Evolutionary conservation across 2,797 vertebrate species (phyloP), one percentile per base, ranked within the genome.

Genomic region (Gymnopithys bicolor): DNA sequence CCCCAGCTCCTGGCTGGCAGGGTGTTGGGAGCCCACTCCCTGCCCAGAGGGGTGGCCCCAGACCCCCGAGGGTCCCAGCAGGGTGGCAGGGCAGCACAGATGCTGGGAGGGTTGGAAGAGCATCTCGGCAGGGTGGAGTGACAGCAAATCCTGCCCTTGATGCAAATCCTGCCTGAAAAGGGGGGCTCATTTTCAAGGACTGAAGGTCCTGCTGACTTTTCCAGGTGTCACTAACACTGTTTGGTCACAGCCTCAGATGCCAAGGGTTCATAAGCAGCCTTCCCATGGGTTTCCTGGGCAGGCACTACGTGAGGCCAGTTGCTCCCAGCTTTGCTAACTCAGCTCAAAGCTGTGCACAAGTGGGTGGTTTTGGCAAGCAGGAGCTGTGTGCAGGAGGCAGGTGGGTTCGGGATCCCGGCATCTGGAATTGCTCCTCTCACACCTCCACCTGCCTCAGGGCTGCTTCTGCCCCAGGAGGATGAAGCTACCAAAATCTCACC

Each of bases 241-340:
- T 27, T 13, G 21, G 56, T 21, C 35, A 13, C 3, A 0, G 27
- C 19, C 62, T 43, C 5, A 2, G 25, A 4, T 3, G 7, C 64
- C 33, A 2, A 37, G 27, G 18, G 49, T 63, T 55, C 53, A 0
- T 1, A 5, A 53, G 24, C 39, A 4, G 35, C 3, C 0, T 13
- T 82, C 7, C 63, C 33, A 0, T 0, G 48, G 45, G 48, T 17
- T 59, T 52, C 21, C 7, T 46, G 15, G 63, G 84, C 63, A 41
- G 59, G 45, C 4, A 0, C 8, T 16, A 15, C 41, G 5, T 0
- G 0, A 24, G 23, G 73, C 46, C 0, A 0, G 64, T 5, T 22
- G 28, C 76, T 69, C 15, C 0, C 33, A 52, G 68, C 52, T 69
- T 33, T 19, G 52, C 68, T 17, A 13, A 11, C 35, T 32, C 74